Evolutionary conservation across 2,797 vertebrate genomes (phyloP), one percentile per base, ranked within the genome.

Genomic region (Carcharodon carcharias): DNA sequence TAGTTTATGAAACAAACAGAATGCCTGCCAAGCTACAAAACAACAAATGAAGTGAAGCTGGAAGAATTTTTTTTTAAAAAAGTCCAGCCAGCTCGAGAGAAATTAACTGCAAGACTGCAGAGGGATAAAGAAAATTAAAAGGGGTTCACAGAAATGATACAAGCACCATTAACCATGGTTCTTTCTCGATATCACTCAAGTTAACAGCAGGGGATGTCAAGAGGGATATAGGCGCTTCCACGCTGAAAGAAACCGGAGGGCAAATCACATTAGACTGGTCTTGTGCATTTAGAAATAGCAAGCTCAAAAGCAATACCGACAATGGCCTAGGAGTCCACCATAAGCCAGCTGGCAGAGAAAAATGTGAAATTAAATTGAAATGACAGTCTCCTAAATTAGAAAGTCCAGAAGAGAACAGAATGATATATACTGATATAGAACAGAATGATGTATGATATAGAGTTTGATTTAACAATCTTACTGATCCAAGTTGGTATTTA

Each of bases 151-250:
- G 40, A 18, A 85, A 26, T 50, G 18, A 45, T 23, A 9, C 80
- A 85, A 67, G 40, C 82, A 85, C 45, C 45, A 50, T 85, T 50
- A 85, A 85, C 21, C 80, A 85, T 50, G 0, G 45, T 8, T 23
- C 21, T 50, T 65, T 92, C 35, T 92, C 9, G 16, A 35, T 40
- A 61, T 63, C 58, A 63, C 58, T 12, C 16, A 21, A 63, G 89
- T 16, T 65, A 65, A 92, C 16, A 40, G 58, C 89, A 63, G 87
- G 87, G 58, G 58, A 92, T 65, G 89, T 92, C 89, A 92, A 92
- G 35, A 9, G 65, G 58, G 35, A 61, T 63, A 63, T 92, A 18
- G 58, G 31, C 58, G 63, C 28, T 35, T 31, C 58, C n/a, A 63
- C 89, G 9, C 7, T n/a, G 58, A n/a, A 63, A 65, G 16, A n/a